Evolutionary conservation across 2,888 invertebrate genomes (phyloP).

Genomic region (Scaptomyza reducta): DNA sequence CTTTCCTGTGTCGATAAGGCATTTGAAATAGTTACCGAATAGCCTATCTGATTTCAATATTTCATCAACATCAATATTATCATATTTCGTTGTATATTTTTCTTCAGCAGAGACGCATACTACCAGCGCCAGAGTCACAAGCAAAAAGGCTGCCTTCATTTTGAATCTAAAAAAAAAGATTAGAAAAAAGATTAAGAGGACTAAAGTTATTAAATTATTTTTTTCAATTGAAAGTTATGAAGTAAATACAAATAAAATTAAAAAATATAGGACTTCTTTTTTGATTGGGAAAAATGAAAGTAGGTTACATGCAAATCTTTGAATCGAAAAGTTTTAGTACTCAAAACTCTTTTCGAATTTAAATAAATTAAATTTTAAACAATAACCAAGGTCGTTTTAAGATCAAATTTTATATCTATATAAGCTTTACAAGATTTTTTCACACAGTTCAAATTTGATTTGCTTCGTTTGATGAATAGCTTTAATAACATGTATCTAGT

Average conservation of each 20-base stretch:
- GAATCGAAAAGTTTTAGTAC: neutral
- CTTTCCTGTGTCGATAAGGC: constrained; percentile 87
- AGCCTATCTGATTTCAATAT: constrained; percentile 88
- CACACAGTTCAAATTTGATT: neutral
- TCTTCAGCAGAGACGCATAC: constrained; percentile 84
- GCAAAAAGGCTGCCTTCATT: constrained; percentile 61
- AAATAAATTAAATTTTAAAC: neutral
- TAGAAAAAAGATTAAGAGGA: neutral
- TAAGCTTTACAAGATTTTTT: neutral
- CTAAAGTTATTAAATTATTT: neutral
- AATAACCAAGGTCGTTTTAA: neutral
- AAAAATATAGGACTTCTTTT: no score
- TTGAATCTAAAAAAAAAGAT: constrained; percentile 28
- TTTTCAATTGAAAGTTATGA: neutral
- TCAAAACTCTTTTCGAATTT: neutral
- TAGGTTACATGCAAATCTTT: neutral
- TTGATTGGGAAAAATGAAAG: neutral
- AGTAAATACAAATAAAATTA: no score
- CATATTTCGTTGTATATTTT: constrained; percentile 88
- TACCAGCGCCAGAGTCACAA: constrained; percentile 80
- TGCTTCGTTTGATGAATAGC: neutral
- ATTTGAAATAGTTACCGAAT: constrained; percentile 87
- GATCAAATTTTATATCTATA: neutral
- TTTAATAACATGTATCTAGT: neutral
- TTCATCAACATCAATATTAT: constrained; percentile 88